phyloP scores from a whole-genome alignment of 2,797 vertebrate species.

The Gorsachius magnificus region DNA sequence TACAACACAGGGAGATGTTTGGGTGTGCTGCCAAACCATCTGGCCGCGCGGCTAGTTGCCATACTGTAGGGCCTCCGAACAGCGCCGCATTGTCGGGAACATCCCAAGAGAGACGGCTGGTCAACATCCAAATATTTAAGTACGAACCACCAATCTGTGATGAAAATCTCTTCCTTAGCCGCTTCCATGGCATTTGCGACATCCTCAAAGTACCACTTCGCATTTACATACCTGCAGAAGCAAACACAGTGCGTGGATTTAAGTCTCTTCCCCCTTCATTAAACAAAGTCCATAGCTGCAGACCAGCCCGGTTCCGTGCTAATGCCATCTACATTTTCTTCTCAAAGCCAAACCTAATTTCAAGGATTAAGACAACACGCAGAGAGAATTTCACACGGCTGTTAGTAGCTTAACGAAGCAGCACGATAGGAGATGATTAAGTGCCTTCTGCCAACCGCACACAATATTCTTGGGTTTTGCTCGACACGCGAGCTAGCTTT shows the following conservation, averaged over 20 bases:
- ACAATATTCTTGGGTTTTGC: not conserved
- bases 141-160: slow-evolving; percentile 98
- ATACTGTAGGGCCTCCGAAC: slow-evolving; percentile 7
- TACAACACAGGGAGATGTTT: slow-evolving; percentile 31
- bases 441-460: not conserved
- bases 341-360: not conserved
- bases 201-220: slow-evolving; percentile 92
- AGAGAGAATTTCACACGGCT: not conserved
- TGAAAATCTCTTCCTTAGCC: slow-evolving; percentile 95
- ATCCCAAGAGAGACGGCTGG: not conserved
- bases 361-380: not conserved
- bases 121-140: not conserved
- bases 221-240: slow-evolving; percentile 92
- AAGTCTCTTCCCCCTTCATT: not conserved
- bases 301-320: fast-evolving
- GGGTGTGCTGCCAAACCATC: slow-evolving; percentile 68
- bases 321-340: not conserved
- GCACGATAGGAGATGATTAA: not conserved
- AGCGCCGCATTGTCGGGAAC: not conserved
- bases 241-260: not conserved
- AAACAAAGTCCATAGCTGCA: not conserved
- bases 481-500: not conserved
- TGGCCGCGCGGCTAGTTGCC: slow-evolving; percentile 31
- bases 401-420: not conserved
- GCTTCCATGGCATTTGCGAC: slow-evolving; percentile 92